phyloP scores from a whole-genome alignment of 2,888 invertebrate species.

The Xestia sexstrigata region DNA sequence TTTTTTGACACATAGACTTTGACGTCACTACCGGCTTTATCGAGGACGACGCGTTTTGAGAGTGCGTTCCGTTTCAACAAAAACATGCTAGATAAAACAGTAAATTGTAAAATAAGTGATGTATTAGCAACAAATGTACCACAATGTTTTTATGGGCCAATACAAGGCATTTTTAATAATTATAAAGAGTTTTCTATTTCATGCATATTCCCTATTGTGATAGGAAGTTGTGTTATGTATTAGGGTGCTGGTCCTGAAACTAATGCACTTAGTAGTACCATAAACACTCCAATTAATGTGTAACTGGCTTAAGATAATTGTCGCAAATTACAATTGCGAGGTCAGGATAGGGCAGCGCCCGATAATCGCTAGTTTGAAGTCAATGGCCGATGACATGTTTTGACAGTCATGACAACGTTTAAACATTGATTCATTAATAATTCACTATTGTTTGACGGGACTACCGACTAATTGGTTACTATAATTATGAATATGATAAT shows the following conservation, averaged over 20 bases:
- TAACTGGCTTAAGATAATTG: neutral
- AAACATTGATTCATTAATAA: neutral
- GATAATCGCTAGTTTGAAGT: constrained; percentile 5
- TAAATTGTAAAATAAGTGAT: too few relatives aligned
- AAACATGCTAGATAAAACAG: too few relatives aligned
- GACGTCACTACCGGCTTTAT: too few relatives aligned
- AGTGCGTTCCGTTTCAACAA: too few relatives aligned
- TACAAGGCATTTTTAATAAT: too few relatives aligned
- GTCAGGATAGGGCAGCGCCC: constrained; percentile 8
- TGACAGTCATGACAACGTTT: too few relatives aligned
- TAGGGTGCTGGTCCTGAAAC: neutral
- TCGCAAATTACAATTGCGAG: neutral
- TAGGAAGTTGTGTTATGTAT: neutral
- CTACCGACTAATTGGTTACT: neutral
- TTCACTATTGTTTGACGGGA: neutral
- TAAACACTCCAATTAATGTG: neutral
- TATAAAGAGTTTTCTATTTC: too few relatives aligned
- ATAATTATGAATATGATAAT: neutral
- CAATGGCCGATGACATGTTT: constrained; percentile 4
- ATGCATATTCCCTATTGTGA: too few relatives aligned
- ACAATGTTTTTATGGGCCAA: too few relatives aligned
- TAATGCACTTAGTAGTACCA: neutral
- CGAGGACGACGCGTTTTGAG: too few relatives aligned
- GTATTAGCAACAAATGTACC: too few relatives aligned
- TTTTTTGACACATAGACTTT: too few relatives aligned